These are phyloP conservation scores for Sarcophaga caerulescens DNA, from an alignment of 2,888 invertebrate genomes.

Conservation along the genomic window DNA sequence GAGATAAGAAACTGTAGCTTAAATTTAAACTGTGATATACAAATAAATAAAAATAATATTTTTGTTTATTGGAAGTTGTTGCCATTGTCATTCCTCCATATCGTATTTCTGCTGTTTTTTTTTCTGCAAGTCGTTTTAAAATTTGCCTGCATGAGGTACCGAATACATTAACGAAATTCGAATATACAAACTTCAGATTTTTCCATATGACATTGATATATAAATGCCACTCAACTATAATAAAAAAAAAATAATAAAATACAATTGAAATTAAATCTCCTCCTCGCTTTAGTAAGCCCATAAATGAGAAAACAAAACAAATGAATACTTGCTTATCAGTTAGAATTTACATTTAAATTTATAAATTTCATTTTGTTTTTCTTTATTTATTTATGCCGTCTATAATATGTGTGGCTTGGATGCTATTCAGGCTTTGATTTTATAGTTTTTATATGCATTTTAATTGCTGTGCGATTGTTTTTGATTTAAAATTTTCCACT, in stretches of 20 bases:
- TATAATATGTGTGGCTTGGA: too few relatives aligned
- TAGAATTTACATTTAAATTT: conserved; percentile 12
- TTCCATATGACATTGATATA: conserved; percentile 38
- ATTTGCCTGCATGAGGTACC: too few relatives aligned
- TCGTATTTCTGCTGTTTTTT: background rate
- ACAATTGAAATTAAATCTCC: background rate
- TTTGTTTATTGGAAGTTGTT: background rate
- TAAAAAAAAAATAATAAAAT: background rate
- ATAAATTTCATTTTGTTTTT: conserved; percentile 5
- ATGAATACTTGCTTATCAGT: conserved; percentile 34
- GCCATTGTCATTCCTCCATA: background rate
- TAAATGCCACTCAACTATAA: conserved; percentile 34
- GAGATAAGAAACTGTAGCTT: too few relatives aligned
- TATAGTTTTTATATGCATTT: too few relatives aligned
- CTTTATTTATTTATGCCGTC: too few relatives aligned
- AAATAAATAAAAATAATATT: too few relatives aligned
- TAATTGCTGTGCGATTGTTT: too few relatives aligned
- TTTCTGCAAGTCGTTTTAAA: background rate
- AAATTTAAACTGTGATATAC: too few relatives aligned
- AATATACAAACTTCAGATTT: conserved; percentile 1
- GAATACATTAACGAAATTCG: background rate
- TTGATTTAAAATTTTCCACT: too few relatives aligned
- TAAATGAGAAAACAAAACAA: conserved; percentile 2
- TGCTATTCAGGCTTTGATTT: too few relatives aligned
- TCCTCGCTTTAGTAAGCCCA: background rate